Evolutionary conservation across 23 tunicate genomes (phyloP).

Genomic region (Styela clava): DNA sequence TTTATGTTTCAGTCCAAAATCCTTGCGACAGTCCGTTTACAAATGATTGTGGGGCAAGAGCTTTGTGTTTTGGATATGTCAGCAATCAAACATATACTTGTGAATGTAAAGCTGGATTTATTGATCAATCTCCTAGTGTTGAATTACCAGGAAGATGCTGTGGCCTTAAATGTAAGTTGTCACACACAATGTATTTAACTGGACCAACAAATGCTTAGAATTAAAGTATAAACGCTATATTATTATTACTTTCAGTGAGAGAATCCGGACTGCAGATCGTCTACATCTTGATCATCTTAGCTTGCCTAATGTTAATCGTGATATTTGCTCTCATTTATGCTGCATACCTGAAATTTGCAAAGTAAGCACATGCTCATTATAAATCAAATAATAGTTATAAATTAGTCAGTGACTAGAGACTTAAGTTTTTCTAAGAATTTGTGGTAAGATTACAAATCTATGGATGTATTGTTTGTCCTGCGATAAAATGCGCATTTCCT

Average conservation of each 20-base stretch:
- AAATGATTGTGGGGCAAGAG: slow-evolving; percentile 41
- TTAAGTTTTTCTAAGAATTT: no score
- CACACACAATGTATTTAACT: no score
- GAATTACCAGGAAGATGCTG: slow-evolving; percentile 51
- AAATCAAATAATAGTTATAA: no score
- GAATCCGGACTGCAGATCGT: slow-evolving; percentile 34
- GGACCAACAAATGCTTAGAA: no score
- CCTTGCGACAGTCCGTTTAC: slow-evolving; percentile 39
- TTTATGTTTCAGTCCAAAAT: slow-evolving; percentile 37
- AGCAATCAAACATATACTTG: slow-evolving; percentile 43
- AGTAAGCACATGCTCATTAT: slow-evolving; percentile 39
- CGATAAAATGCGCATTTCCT: no score
- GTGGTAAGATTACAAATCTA: no score
- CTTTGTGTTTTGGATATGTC: slow-evolving; percentile 49
- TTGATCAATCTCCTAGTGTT: slow-evolving; percentile 23
- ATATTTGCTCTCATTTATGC: slow-evolving; percentile 43
- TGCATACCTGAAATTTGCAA: slow-evolving; percentile 39
- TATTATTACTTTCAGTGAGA: slow-evolving; percentile 21
- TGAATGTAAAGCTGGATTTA: slow-evolving; percentile 44
- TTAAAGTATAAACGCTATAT: not conserved
- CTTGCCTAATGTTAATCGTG: slow-evolving; percentile 44
- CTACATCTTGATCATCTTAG: slow-evolving; percentile 56
- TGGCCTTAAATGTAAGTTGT: not conserved
- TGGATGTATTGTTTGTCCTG: no score
- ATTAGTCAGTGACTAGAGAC: no score